Percentiles rank a stretch among this genome's conserved stretches.
Evolutionary conservation across 2,797 vertebrate genomes (phyloP).

Genomic region (Myoxocephalus aenaeus): DNA sequence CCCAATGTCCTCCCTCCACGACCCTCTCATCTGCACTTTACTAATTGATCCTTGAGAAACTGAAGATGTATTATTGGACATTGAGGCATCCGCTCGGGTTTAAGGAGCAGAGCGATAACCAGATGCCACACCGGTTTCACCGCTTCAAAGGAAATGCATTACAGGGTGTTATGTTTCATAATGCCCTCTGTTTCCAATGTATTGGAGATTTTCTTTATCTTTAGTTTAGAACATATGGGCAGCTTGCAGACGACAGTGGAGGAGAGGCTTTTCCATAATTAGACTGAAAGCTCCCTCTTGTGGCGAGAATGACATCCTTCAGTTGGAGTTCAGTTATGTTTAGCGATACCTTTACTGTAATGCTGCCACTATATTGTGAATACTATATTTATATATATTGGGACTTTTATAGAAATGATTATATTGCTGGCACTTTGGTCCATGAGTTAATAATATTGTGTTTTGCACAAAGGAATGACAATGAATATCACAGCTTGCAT

Average conservation of each 20-base stretch:
- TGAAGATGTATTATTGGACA: constrained; percentile 19
- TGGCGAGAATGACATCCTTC: constrained; percentile 30
- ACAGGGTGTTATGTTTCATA: not conserved
- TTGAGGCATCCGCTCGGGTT: constrained; percentile 15
- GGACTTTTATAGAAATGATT: not conserved
- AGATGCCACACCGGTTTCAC: constrained; percentile 13
- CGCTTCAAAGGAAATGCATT: not conserved
- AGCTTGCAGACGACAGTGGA: not conserved
- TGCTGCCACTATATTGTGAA: not conserved
- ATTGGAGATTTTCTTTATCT: not conserved
- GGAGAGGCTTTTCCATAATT: not conserved
- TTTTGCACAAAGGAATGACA: not conserved
- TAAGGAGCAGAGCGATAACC: constrained; percentile 6
- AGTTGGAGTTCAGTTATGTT: not conserved
- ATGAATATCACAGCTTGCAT: not conserved
- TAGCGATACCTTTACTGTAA: not conserved
- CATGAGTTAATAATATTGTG: not conserved
- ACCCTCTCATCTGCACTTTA: constrained; percentile 34
- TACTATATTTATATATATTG: too few species aligned
- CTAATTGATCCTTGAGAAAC: constrained; percentile 35
- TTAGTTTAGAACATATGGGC: not conserved
- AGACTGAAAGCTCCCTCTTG: constrained; percentile 50
- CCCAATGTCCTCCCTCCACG: constrained; percentile 10
- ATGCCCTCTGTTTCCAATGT: not conserved
- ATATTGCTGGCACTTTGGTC: not conserved